Evolutionary conservation across 2,113 vertebrate genomes (phyloP).

Genomic region (Chaetura pelagica): DNA sequence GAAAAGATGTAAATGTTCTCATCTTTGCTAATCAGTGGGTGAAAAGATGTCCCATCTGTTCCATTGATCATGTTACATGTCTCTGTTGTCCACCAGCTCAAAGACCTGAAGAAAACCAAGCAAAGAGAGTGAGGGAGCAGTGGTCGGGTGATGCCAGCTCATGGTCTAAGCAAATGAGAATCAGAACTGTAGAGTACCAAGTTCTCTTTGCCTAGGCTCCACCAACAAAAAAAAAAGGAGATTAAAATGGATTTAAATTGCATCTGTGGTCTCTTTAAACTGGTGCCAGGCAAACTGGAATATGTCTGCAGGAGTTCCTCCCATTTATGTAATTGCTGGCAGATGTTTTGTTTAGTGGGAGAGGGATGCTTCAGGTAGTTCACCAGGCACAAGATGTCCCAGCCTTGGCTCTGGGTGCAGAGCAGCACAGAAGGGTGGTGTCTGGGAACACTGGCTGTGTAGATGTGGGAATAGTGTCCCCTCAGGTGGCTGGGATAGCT

Average conservation of each 20-base stretch:
- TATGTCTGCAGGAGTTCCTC: background rate
- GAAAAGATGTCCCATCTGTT: conserved; percentile 92
- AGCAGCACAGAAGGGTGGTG: background rate
- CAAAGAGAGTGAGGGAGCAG: background rate
- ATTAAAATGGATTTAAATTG: background rate
- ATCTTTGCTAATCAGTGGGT: conserved; percentile 85
- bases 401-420: background rate
- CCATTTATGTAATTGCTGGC: background rate
- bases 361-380: background rate
- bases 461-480: too few species aligned
- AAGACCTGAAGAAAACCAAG: conserved; percentile 68
- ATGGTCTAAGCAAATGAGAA: background rate
- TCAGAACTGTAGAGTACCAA: background rate
- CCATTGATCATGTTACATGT: conserved; percentile 96
- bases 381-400: background rate
- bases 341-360: background rate
- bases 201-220: background rate
- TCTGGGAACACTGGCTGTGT: background rate
- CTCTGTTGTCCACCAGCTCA: conserved; percentile 90
- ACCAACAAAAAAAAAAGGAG: background rate
- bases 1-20: conserved; percentile 91
- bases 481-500: background rate
- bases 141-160: background rate
- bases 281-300: background rate
- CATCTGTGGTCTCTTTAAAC: background rate